Percentiles rank a stretch among this genome's conserved stretches.
phyloP scores from a whole-genome alignment of 2,113 vertebrate genomes.

The Loxodonta africana region DNA sequence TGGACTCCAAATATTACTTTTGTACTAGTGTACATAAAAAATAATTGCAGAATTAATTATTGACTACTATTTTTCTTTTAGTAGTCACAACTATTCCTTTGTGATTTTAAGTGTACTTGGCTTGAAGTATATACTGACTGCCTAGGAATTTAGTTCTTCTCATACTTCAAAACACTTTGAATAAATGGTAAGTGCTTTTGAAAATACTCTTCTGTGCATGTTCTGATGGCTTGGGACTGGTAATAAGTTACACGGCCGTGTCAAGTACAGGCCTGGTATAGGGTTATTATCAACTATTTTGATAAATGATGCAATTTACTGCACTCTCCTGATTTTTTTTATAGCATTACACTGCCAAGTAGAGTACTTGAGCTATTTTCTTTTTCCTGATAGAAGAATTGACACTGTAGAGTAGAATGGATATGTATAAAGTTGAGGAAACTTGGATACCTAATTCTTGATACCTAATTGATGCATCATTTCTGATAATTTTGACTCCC shows the following conservation, averaged over 20 bases:
- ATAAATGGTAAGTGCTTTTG: constrained; percentile 63
- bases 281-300: constrained; percentile 71
- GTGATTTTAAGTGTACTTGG: constrained; percentile 61
- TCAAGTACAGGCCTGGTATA: constrained; percentile 35
- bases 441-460: constrained; percentile 19
- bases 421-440: background rate
- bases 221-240: constrained; percentile 44
- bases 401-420: background rate
- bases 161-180: constrained; percentile 65
- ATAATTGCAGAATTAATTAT: constrained; percentile 66
- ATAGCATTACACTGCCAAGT: background rate
- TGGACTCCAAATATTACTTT: constrained; percentile 39
- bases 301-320: constrained; percentile 73
- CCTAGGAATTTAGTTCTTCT: constrained; percentile 64
- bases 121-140: constrained; percentile 48
- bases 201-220: constrained; percentile 59
- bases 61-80: constrained; percentile 57
- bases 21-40: constrained; percentile 28
- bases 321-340: constrained; percentile 14
- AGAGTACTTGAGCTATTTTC: background rate
- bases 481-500: constrained; percentile 29
- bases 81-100: constrained; percentile 47
- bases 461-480: background rate
- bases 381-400: constrained; percentile 45
- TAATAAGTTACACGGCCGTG: constrained; percentile 35